Evolutionary conservation across 2,797 vertebrate species (phyloP).

Genomic region (Typhlichthys subterraneus): DNA sequence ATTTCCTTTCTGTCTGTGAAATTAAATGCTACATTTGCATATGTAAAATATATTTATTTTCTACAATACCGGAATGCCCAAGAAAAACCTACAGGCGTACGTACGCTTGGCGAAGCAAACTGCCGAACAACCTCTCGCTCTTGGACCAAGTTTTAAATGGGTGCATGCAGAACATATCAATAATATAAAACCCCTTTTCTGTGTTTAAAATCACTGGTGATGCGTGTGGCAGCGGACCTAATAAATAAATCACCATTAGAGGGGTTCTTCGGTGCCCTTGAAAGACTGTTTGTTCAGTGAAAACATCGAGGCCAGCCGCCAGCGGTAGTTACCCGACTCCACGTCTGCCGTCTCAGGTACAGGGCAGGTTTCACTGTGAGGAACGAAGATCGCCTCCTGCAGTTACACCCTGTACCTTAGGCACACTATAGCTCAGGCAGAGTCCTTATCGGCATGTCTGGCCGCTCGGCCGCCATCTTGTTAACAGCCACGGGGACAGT

Average conservation of each 20-base stretch:
- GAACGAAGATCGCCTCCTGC: slow-evolving; percentile 64
- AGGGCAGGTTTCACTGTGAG: slow-evolving; percentile 74
- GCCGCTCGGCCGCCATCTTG: too few species aligned
- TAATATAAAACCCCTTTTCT: slow-evolving; percentile 27
- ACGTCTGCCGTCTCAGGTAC: slow-evolving; percentile 67
- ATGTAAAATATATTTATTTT: slow-evolving; percentile 18
- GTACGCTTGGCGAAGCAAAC: neutral
- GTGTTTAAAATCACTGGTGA: slow-evolving; percentile 41
- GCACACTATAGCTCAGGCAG: slow-evolving; percentile 16
- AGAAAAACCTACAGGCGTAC: slow-evolving; percentile 22
- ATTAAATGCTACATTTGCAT: slow-evolving; percentile 51
- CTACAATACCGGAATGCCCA: slow-evolving; percentile 33
- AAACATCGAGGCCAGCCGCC: slow-evolving; percentile 70
- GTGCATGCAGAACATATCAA: slow-evolving; percentile 25
- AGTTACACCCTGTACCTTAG: slow-evolving; percentile 64
- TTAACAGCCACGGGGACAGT: too few species aligned
- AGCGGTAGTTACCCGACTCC: slow-evolving; percentile 75
- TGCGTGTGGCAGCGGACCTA: slow-evolving; percentile 25
- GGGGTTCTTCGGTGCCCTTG: slow-evolving; percentile 41
- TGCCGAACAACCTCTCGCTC: slow-evolving; percentile 29
- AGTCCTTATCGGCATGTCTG: too few species aligned
- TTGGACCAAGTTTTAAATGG: slow-evolving; percentile 20
- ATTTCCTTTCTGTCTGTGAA: slow-evolving; percentile 56
- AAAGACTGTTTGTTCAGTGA: slow-evolving; percentile 60
- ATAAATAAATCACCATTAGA: slow-evolving; percentile 50